A percentile compares a stretch with the other conserved stretches of the same genome.
Evolutionary conservation across 2,888 invertebrate species (phyloP).

Genomic region (Halictus ligatus): DNA sequence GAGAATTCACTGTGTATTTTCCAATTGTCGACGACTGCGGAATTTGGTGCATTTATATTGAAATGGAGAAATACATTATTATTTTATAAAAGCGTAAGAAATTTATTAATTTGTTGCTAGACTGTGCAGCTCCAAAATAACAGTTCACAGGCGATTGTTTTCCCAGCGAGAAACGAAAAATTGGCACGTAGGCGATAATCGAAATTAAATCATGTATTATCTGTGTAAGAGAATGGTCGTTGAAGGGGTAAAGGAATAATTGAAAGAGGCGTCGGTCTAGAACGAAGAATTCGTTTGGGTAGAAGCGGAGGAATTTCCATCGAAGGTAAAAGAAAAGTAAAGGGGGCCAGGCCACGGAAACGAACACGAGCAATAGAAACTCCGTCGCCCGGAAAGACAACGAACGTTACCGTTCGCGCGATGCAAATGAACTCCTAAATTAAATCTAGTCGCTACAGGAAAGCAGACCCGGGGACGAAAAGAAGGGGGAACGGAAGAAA

Average conservation of each 20-base stretch:
- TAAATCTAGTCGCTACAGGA: conserved; percentile 67
- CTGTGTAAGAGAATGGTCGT: not conserved
- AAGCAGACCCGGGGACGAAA: conserved; percentile 31
- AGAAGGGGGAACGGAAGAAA: not conserved
- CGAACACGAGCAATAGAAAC: conserved; percentile 12
- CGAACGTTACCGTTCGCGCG: conserved; percentile 54
- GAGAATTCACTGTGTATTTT: too few species aligned
- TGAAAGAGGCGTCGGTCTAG: not conserved
- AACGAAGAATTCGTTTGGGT: not conserved
- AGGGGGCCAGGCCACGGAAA: not conserved
- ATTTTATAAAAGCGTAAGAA: too few species aligned
- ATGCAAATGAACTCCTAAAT: conserved; percentile 74
- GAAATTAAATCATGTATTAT: not conserved
- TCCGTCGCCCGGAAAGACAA: conserved; percentile 29
- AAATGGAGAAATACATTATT: too few species aligned
- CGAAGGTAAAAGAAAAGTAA: conserved; percentile 1
- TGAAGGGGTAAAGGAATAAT: not conserved
- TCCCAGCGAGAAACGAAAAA: too few species aligned
- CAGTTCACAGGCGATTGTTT: too few species aligned
- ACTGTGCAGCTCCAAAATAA: too few species aligned
- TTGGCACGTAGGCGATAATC: not conserved
- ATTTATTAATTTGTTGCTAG: too few species aligned
- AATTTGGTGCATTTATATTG: too few species aligned
- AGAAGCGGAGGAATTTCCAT: not conserved
- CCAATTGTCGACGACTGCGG: too few species aligned